Evolutionary conservation across 2,888 invertebrate genomes (phyloP).

Genomic region (Scaptomyza parva): DNA sequence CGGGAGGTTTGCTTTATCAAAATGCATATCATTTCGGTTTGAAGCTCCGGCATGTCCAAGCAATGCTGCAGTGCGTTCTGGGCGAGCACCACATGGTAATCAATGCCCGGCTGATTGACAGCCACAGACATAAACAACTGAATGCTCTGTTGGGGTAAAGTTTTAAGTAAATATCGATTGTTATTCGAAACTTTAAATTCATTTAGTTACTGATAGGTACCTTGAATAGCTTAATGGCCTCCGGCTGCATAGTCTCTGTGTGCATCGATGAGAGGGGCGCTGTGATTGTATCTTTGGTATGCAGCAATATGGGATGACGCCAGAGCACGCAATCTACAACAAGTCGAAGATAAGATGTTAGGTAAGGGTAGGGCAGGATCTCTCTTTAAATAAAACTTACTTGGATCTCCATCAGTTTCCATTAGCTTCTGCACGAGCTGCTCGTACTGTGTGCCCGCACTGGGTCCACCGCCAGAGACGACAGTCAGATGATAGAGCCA

Average conservation of each 20-base stretch:
- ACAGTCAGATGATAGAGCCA: slow-evolving; percentile 95
- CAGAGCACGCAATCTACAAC: slow-evolving; percentile 92
- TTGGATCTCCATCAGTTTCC: slow-evolving; percentile 97
- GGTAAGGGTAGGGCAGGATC: not conserved
- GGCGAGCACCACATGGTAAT: slow-evolving; percentile 98
- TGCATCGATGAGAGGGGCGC: slow-evolving; percentile 96
- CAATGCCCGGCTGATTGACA: slow-evolving; percentile 97
- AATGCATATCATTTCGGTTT: slow-evolving; percentile 96
- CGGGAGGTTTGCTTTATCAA: slow-evolving; percentile 96
- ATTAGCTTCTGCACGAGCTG: slow-evolving; percentile 97
- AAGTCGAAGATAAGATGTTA: not conserved
- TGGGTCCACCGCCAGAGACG: slow-evolving; percentile 95
- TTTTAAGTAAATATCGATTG: slow-evolving; percentile 4
- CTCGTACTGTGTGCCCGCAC: slow-evolving; percentile 97
- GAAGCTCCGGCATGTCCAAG: slow-evolving; percentile 94
- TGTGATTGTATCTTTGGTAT: slow-evolving; percentile 95
- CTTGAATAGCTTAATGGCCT: slow-evolving; percentile 97
- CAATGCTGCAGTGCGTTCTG: slow-evolving; percentile 98
- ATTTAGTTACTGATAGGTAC: slow-evolving; percentile 86
- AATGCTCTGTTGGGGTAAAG: slow-evolving; percentile 88
- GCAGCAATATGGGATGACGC: slow-evolving; percentile 95
- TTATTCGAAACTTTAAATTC: not conserved
- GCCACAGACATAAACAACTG: slow-evolving; percentile 98
- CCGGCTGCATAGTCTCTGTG: slow-evolving; percentile 94
- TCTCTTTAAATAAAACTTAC: slow-evolving; percentile 86